These are phyloP conservation scores for Glyphotaelius pellucidus DNA, from an alignment of 2,888 invertebrate species.

Conservation along the genomic window DNA sequence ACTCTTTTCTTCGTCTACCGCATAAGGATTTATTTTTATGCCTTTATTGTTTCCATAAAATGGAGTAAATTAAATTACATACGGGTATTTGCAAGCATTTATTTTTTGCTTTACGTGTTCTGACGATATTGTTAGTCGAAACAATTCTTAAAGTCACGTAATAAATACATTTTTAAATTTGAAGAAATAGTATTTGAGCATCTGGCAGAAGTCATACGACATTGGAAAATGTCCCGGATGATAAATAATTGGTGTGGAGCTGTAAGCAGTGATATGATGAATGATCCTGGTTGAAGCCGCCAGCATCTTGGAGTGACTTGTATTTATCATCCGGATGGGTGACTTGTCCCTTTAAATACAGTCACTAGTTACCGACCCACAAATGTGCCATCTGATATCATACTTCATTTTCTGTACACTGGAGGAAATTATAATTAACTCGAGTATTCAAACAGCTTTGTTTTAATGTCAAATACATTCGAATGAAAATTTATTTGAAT, in stretches of 20 bases:
- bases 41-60: neutral
- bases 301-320: constrained; percentile 48
- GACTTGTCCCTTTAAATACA: constrained; percentile 39
- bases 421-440: neutral
- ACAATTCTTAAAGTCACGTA: neutral
- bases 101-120: neutral
- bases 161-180: neutral
- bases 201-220: neutral
- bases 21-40: no score
- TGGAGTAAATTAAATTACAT: neutral
- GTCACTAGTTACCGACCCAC: constrained; percentile 6
- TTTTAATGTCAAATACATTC: neutral
- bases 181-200: neutral
- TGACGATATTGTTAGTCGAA: neutral
- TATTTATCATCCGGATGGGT: constrained; percentile 51
- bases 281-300: constrained; percentile 29
- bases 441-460: neutral
- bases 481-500: neutral
- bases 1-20: no score
- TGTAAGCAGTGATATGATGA: constrained; percentile 45
- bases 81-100: neutral
- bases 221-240: constrained; percentile 15
- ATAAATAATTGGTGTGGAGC: constrained; percentile 47
- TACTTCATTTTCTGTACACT: neutral
- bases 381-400: constrained; percentile 14